Percentiles rank a stretch among this genome's conserved stretches.
phyloP scores from a whole-genome alignment of 2,113 vertebrate genomes.

The Hippocampus comes region DNA sequence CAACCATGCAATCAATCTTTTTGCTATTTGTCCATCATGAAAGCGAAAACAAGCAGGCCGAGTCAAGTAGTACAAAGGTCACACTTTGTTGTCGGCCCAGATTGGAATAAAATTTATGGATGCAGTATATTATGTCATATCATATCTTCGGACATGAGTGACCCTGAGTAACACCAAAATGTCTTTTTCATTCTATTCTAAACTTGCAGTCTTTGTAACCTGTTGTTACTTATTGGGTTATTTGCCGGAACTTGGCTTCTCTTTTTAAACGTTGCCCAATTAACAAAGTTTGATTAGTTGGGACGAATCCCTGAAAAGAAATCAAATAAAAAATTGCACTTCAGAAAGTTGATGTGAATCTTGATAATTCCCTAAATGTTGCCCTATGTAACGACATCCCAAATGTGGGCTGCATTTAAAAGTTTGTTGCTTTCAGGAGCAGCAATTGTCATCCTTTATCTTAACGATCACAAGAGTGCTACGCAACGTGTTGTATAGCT shows the following conservation, averaged over 20 bases:
- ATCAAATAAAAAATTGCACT: too few species aligned
- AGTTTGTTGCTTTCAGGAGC: slow-evolving; percentile 7
- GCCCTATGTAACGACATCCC: too few species aligned
- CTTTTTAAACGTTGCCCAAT: background rate
- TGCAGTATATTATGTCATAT: background rate
- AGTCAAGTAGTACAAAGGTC: background rate
- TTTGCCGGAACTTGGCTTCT: background rate
- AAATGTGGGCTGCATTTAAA: background rate
- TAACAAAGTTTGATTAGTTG: too few species aligned
- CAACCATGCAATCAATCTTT: too few species aligned
- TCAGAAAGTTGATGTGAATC: background rate
- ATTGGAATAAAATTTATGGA: slow-evolving; percentile 2
- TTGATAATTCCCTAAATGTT: too few species aligned
- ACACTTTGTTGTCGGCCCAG: background rate
- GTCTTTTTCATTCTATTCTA: background rate
- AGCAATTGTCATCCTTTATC: background rate
- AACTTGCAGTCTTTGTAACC: background rate
- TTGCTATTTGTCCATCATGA: background rate
- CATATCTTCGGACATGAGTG: background rate
- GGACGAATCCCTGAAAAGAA: too few species aligned
- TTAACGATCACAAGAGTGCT: slow-evolving; percentile 21
- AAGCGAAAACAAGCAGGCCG: background rate
- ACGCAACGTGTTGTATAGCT: slow-evolving; percentile 30
- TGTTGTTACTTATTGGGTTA: background rate
- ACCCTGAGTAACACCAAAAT: background rate